Evolutionary conservation across 2,888 invertebrate species (phyloP), one percentile per base, ranked within the genome.

Genomic region (Acrobasis consociella): DNA sequence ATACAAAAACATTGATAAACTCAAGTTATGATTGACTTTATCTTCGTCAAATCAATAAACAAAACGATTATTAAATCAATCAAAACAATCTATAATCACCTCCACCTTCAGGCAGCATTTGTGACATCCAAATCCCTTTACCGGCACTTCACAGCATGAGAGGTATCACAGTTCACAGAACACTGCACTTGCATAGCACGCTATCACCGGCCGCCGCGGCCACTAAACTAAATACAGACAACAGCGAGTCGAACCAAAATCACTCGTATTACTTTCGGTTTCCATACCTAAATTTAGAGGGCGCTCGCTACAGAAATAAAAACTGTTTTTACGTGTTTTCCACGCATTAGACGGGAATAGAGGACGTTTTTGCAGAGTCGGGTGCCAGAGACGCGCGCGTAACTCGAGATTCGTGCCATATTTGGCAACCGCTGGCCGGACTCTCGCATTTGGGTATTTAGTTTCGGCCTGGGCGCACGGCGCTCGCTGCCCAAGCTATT

Each of bases 261-360:
- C 89, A 76, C 90, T 84, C 86, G 87, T 87, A 89, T 89, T 84
- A 90, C 89, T 91, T 91, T 89, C 89, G 80, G 86, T 87, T 89
- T 87, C 84, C 88, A 87, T 90, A 87, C 90, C 91, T 91, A 92
- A 90, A 88, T 87, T 91, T 92, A 92, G 91, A 89, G 87, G 86
- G 84, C 85, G 89, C 87, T 87, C 80, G 84, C 85, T 84, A 86
- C 89, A 83, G 85, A 92, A 92, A 91, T 91, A 91, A 91, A 90
- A 89, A 82, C 80, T 86, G 86, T 88, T 90, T 90, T 91, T 91
- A 91, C 89, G 88, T 87, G 89, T 89, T 91, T 90, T 87, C 80
- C 80, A 72, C 77, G 79, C 74, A 77, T 80, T 87, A 89, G 89
- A 83, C 88, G 83, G 85, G 88, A 87, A 86, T 85, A 83, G 87